Conservation (phyloP, 2,888 invertebrate genomes). For the Penaeus monodon region DNA sequence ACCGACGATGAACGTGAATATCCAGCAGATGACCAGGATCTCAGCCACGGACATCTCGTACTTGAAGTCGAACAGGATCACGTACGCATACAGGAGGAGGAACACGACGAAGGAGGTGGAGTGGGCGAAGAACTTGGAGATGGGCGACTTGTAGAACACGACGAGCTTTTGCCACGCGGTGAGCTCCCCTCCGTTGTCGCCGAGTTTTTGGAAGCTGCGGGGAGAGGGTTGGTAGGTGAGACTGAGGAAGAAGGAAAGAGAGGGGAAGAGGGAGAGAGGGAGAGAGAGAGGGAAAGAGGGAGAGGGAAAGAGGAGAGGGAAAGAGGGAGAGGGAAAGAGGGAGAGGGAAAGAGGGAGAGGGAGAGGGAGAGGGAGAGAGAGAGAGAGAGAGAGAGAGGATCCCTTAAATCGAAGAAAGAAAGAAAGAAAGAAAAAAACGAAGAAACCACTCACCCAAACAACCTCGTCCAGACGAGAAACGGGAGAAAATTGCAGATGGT, state of each 20-base stretch:
- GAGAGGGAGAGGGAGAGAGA: too few species aligned
- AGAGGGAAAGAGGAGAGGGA: too few species aligned
- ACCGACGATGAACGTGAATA: conserved; percentile 68
- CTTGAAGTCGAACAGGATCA: conserved; percentile 70
- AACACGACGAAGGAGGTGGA: conserved; percentile 68
- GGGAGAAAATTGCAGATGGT: conserved; percentile 65
- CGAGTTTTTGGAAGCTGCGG: conserved; percentile 57
- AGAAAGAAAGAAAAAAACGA: background rate
- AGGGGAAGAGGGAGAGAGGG: too few species aligned
- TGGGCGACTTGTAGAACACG: conserved; percentile 69
- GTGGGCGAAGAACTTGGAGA: conserved; percentile 68
- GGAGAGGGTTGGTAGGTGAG: background rate
- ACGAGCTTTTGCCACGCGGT: conserved; percentile 67
- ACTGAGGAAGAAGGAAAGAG: too few species aligned
- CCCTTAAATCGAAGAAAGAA: background rate
- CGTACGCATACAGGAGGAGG: conserved; percentile 69
- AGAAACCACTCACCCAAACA: conserved; percentile 49
- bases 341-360: too few species aligned
- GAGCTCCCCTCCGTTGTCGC: conserved; percentile 66
- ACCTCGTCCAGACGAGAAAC: conserved; percentile 63
- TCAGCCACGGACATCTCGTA: conserved; percentile 67
- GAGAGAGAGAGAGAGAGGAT: too few species aligned
- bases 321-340: too few species aligned
- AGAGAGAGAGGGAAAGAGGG: too few species aligned
- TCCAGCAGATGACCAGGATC: conserved; percentile 69